Conservation (phyloP, 1,140 invertebrate genomes). For the Bradysia coprophila region DNA sequence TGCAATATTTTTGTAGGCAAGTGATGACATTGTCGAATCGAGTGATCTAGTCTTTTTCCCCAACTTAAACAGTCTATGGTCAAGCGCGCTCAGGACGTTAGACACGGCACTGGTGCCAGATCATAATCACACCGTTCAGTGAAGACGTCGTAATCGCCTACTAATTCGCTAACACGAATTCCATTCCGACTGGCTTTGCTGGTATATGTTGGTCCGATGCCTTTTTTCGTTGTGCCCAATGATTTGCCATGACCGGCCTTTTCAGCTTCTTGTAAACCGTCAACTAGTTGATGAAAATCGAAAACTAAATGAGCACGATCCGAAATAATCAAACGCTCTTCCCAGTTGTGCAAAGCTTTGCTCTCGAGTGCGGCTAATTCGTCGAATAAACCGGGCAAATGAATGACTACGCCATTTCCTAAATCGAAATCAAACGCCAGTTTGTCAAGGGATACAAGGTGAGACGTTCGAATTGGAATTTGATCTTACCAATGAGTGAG, state of each 20-base stretch:
- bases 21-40: no score
- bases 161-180: constrained; percentile 78
- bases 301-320: constrained; percentile 91
- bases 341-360: constrained; percentile 72
- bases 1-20: no score
- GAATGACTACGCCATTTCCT: constrained; percentile 99
- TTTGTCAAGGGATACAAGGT: no score
- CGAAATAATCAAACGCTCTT: constrained; percentile 79
- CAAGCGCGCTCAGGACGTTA: no score
- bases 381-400: constrained; percentile 91
- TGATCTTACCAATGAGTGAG: constrained; percentile 85
- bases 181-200: constrained; percentile 91
- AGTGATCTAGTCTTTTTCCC: no score
- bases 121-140: constrained; percentile 46
- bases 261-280: constrained; percentile 86
- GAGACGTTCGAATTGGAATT: no score
- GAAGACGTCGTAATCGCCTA: constrained; percentile 81
- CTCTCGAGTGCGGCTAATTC: constrained; percentile 84
- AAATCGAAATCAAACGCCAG: constrained; percentile 21
- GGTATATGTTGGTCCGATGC: constrained; percentile 94
- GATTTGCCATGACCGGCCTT: constrained; percentile 54
- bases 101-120: no score
- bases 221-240: constrained; percentile 96
- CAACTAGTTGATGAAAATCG: constrained; percentile 84
- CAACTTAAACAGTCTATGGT: no score